Evolutionary conservation across 2,888 invertebrate genomes (phyloP).

Genomic region (Eumacrocentrus americanus): DNA sequence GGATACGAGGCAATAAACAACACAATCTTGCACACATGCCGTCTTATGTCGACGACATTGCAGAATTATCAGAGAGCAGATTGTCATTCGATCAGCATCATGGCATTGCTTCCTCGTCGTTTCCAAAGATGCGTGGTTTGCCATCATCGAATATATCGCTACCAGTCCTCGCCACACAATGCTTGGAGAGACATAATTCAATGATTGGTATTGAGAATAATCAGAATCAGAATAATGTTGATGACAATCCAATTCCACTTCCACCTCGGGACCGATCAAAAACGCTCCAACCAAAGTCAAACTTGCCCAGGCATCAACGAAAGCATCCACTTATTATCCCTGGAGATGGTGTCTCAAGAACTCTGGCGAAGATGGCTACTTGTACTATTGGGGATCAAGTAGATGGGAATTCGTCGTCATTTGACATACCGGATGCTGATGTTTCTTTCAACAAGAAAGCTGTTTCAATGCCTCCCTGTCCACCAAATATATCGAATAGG

Average conservation of each 20-base stretch:
- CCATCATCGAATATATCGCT: slow-evolving; percentile 48
- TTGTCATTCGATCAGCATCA: slow-evolving; percentile 50
- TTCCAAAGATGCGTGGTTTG: slow-evolving; percentile 53
- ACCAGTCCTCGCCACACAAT: slow-evolving; percentile 41
- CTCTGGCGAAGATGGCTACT: slow-evolving; percentile 67
- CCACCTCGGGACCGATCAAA: slow-evolving; percentile 78
- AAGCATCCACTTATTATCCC: slow-evolving; percentile 84
- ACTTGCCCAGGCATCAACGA: slow-evolving; percentile 75
- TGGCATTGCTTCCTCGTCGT: slow-evolving; percentile 50
- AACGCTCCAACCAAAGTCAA: slow-evolving; percentile 67
- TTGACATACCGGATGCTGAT: slow-evolving; percentile 31
- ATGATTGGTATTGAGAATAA: slow-evolving; percentile 52
- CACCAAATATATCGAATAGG: slow-evolving; percentile 50
- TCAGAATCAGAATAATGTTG: slow-evolving; percentile 47
- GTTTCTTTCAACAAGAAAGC: slow-evolving; percentile 10
- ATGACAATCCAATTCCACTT: slow-evolving; percentile 75
- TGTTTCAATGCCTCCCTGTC: slow-evolving; percentile 32
- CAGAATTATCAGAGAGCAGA: slow-evolving; percentile 32
- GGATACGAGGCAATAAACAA: slow-evolving; percentile 64
- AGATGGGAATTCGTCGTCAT: slow-evolving; percentile 44
- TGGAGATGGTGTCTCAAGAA: slow-evolving; percentile 68
- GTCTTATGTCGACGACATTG: slow-evolving; percentile 43
- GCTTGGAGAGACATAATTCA: slow-evolving; percentile 47
- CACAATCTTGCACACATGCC: slow-evolving; percentile 44
- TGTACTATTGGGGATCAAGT: slow-evolving; percentile 60